Conservation (phyloP, 2,113 vertebrate species). For the Labeo catla region DNA sequence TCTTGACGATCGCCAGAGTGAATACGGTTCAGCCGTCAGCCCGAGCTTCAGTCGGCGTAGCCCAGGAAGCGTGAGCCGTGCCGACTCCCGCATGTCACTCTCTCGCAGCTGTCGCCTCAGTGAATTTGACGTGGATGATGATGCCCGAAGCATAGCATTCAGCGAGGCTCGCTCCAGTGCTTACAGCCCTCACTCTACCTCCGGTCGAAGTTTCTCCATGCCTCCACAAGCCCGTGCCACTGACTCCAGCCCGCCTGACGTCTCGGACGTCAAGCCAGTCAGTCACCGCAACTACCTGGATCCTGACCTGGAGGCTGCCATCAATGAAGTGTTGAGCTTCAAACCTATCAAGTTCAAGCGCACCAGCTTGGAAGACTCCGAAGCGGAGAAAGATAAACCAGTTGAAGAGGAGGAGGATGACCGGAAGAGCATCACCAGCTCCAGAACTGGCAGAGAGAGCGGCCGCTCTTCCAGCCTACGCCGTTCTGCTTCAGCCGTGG, state of each 20-base stretch:
- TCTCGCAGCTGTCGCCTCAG: conserved; percentile 81
- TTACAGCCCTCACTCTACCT: conserved; percentile 78
- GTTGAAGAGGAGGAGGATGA: conserved; percentile 72
- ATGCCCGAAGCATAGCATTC: conserved; percentile 72
- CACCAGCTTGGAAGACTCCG: conserved; percentile 82
- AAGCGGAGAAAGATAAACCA: conserved; percentile 60
- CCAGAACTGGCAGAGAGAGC: conserved; percentile 52
- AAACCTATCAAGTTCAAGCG: conserved; percentile 83
- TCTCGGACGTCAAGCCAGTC: conserved; percentile 71
- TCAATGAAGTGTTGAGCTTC: conserved; percentile 93
- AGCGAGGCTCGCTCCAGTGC: conserved; percentile 75
- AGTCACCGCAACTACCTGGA: conserved; percentile 88
- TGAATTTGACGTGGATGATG: conserved; percentile 81
- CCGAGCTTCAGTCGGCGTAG: conserved; percentile 73
- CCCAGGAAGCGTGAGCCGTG: conserved; percentile 74
- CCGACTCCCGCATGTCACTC: conserved; percentile 80
- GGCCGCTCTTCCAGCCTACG: conserved; percentile 70
- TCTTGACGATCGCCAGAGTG: conserved; percentile 67
- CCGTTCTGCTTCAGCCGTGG: conserved; percentile 84
- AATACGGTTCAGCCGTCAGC: conserved; percentile 66
- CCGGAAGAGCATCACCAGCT: conserved; percentile 70
- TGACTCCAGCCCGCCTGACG: conserved; percentile 53
- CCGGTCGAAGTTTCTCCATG: conserved; percentile 88
- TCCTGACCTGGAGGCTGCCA: conserved; percentile 92
- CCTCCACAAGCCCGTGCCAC: conserved; percentile 81